Base-by-base conservation (phyloP, 2,888 invertebrate species). In the Pollenia griseotomentosa region DNA sequence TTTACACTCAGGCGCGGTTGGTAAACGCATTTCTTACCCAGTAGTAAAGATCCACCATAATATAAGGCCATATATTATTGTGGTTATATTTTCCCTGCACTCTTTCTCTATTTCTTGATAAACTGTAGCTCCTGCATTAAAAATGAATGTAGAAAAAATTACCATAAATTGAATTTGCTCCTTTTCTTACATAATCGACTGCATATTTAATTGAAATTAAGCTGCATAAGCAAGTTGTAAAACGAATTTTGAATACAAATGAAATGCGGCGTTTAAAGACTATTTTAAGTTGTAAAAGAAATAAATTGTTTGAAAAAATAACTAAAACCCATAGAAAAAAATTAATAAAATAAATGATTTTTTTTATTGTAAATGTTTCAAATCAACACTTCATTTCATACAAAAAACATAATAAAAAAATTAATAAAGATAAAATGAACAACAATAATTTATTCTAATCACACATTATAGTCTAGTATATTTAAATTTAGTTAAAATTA, bases 381-480 rank as follows among this genome's bases (percentile, higher is more conserved):
- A 12, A 42, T 78, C 63, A 63, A 71, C 65, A 78, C 71, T 70
- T 65, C 73, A 48, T 55, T 61, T 57, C 19, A 78, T 66, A 65
- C 61, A 70, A 23, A 11, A 19, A 40, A 33, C n/a, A 44, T 19
- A 57, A 70, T 23, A 2, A 75, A 81, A 42, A 16, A 75, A 63
- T 12, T 33, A 33, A 33, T n/a, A 46, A 65, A 65, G 55, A 16
- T 51, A 51, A 75, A 66, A 48, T 23, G 9, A 71, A 23, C n/a
- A 63, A 33, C 48, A 71, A 66, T 88, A 70, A 86, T 88, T 86
- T 85, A 88, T 88, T 85, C 80, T 83, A 88, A 82, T 85, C 81
- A 85, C 85, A 84, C 44, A 80, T 83, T 83, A 63, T 83, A 85
- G 86, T 88, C 83, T 83, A 86, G 71, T 66, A 66, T 57, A 78